phyloP scores from a whole-genome alignment of 37 sponge, comb jelly and placozoan genomes.

The Chondrosia reniformis region DNA sequence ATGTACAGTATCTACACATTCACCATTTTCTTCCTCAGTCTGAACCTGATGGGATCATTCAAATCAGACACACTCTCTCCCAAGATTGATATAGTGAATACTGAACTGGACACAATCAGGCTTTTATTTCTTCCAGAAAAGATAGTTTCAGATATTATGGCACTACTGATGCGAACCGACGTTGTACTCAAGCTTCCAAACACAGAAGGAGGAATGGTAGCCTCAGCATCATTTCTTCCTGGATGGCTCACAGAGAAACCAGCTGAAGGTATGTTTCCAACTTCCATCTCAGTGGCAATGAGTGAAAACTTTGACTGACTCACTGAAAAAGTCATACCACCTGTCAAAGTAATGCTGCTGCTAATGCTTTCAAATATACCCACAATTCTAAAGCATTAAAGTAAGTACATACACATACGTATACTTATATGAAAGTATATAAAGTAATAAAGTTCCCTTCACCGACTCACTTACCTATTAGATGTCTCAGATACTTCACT shows the following conservation, averaged over 20 bases:
- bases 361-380: neutral
- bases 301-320: neutral
- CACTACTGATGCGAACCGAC: no score
- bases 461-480: neutral
- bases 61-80: no score
- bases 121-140: no score
- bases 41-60: no score
- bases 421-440: neutral
- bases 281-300: neutral
- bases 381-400: neutral
- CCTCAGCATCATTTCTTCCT: no score
- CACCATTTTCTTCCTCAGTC: no score
- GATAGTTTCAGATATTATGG: no score
- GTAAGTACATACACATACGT: neutral
- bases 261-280: neutral
- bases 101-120: no score
- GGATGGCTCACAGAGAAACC: neutral
- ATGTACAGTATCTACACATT: no score
- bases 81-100: no score
- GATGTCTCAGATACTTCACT: neutral
- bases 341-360: neutral
- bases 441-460: neutral
- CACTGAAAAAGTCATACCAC: neutral
- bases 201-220: no score
- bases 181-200: no score